phyloP scores from a whole-genome alignment of 1,140 invertebrate genomes.

The Drosophila eugracilis region DNA sequence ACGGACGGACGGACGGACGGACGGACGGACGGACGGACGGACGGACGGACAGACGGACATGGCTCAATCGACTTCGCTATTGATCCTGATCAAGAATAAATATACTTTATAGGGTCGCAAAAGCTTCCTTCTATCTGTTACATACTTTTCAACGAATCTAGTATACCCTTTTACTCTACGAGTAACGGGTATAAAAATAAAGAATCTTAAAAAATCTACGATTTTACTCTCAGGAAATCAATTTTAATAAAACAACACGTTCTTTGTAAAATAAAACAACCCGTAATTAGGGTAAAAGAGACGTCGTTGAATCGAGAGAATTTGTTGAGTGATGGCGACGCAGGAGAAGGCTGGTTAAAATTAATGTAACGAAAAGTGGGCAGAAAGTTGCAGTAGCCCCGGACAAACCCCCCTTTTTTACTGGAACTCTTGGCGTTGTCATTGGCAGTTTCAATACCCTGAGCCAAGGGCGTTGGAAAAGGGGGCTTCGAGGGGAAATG shows the following conservation, averaged over 20 bases:
- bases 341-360: slow-evolving; percentile 42
- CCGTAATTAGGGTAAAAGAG: slow-evolving; percentile 13
- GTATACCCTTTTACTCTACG: too few species aligned
- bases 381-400: slow-evolving; percentile 47
- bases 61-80: too few species aligned
- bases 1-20: too few species aligned
- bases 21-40: too few species aligned
- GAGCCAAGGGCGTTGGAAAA: not conserved
- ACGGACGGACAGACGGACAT: too few species aligned
- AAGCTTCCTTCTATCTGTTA: too few species aligned
- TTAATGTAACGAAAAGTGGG: slow-evolving; percentile 59
- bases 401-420: too few species aligned
- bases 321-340: slow-evolving; percentile 63
- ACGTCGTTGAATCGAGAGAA: slow-evolving; percentile 14
- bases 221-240: too few species aligned
- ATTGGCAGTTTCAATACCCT: slow-evolving; percentile 60
- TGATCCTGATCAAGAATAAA: too few species aligned
- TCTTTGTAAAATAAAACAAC: not conserved
- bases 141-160: too few species aligned
- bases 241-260: not conserved
- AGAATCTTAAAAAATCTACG: not conserved
- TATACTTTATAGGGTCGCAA: too few species aligned
- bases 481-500: not conserved
- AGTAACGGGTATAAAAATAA: too few species aligned
- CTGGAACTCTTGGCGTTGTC: slow-evolving; percentile 30